phyloP scores from a whole-genome alignment of 2,113 vertebrate species.

The Columba livia region DNA sequence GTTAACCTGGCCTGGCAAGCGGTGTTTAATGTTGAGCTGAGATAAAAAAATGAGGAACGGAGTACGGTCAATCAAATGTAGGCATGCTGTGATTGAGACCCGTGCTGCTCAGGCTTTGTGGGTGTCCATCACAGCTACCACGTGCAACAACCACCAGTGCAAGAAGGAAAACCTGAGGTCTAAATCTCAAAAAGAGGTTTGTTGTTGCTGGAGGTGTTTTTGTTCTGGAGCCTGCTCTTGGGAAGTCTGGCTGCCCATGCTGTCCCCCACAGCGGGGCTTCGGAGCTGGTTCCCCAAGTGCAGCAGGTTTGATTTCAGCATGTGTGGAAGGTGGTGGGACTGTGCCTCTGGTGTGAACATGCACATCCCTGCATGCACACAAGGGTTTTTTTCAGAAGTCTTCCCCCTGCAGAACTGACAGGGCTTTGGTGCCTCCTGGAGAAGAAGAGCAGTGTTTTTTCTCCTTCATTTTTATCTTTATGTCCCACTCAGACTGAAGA shows the following conservation, averaged over 20 bases:
- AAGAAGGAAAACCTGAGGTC: not conserved
- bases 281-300: not conserved
- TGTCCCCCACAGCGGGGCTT: not conserved
- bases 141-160: rapidly evolving
- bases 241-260: rapidly evolving
- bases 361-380: not conserved
- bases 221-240: not conserved
- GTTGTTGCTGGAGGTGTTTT: not conserved
- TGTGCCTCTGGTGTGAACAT: not conserved
- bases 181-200: not conserved
- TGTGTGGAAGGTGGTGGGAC: not conserved
- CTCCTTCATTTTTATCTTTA: not conserved
- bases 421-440: constrained; percentile 14
- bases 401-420: not conserved
- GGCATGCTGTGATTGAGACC: not conserved
- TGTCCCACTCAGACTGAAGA: not conserved
- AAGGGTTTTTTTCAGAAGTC: not conserved
- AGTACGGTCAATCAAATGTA: not conserved
- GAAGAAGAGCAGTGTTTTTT: constrained; percentile 11
- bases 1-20: constrained; percentile 1
- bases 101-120: not conserved
- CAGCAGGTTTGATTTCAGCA: not conserved
- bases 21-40: not conserved
- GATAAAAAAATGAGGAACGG: not conserved
- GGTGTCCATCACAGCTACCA: not conserved